A percentile compares a stretch with the other conserved stretches of the same genome.
Conservation (phyloP, 2,113 vertebrate genomes). For the Herpetotheres cachinnans region DNA sequence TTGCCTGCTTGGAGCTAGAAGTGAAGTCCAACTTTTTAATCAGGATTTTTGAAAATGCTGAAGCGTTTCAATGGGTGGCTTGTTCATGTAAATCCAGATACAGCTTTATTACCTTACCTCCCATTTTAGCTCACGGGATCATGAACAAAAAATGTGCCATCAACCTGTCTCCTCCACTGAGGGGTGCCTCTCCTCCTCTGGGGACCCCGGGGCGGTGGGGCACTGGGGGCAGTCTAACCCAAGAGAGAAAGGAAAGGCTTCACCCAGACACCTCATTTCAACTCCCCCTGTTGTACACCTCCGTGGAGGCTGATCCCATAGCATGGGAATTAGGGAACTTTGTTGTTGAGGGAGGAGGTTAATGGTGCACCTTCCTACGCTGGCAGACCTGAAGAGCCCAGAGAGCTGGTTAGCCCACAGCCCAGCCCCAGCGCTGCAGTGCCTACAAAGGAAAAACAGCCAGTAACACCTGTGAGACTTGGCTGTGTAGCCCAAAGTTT, state of each 20-base stretch:
- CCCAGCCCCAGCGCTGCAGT: background rate
- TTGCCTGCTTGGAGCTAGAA: conserved; percentile 37
- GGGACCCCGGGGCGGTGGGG: background rate
- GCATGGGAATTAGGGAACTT: background rate
- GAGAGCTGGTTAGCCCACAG: background rate
- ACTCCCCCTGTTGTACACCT: background rate
- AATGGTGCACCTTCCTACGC: background rate
- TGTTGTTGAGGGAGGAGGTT: background rate
- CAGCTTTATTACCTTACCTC: background rate
- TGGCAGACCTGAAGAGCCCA: background rate
- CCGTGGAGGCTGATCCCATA: background rate
- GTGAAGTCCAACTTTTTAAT: conserved; percentile 42
- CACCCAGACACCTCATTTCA: background rate
- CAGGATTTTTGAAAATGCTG: conserved; percentile 9
- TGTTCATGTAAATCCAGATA: conserved; percentile 11
- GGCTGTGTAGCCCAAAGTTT: background rate
- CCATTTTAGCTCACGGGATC: background rate
- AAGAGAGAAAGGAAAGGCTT: background rate
- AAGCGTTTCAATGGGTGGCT: background rate
- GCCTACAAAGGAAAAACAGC: background rate
- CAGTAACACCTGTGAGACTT: background rate
- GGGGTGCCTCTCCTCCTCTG: background rate
- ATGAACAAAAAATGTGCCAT: background rate
- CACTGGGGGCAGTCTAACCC: background rate
- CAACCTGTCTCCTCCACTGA: background rate